These are phyloP conservation scores for Battus philenor DNA, from an alignment of 1,140 invertebrate species.

Conservation along the genomic window DNA sequence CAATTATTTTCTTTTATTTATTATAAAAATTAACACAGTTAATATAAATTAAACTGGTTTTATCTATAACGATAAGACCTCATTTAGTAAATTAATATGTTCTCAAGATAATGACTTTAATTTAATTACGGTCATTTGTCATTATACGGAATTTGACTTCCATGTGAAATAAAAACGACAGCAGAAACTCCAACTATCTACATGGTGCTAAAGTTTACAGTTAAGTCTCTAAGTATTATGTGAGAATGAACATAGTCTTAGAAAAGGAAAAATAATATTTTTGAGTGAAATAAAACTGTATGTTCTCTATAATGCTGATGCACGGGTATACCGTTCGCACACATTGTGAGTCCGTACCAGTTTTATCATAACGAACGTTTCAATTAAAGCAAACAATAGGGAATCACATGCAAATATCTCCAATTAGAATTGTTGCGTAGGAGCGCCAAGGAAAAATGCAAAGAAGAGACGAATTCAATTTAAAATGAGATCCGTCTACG, in stretches of 20 bases:
- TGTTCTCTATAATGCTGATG: no score
- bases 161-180: no score
- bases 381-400: slow-evolving; percentile 52
- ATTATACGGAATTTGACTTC: background rate
- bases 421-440: slow-evolving; percentile 66
- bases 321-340: no score
- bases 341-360: slow-evolving; percentile 22
- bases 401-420: slow-evolving; percentile 57
- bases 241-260: no score
- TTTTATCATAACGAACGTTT: slow-evolving; percentile 32
- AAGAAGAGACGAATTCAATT: slow-evolving; percentile 67
- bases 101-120: slow-evolving; percentile 9
- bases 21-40: no score
- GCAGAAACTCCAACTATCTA: no score
- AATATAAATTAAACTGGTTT: no score
- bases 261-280: no score
- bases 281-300: no score
- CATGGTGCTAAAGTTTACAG: no score
- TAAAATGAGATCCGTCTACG: slow-evolving; percentile 72
- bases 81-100: slow-evolving; percentile 4
- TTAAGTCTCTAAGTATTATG: no score
- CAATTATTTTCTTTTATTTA: no score
- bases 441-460: slow-evolving; percentile 58
- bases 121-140: slow-evolving; percentile 12
- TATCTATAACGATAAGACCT: slow-evolving; percentile 6